Evolutionary conservation across 2,113 vertebrate genomes (phyloP), one percentile per base, ranked within the genome.

Genomic region (Glareola pratincola): DNA sequence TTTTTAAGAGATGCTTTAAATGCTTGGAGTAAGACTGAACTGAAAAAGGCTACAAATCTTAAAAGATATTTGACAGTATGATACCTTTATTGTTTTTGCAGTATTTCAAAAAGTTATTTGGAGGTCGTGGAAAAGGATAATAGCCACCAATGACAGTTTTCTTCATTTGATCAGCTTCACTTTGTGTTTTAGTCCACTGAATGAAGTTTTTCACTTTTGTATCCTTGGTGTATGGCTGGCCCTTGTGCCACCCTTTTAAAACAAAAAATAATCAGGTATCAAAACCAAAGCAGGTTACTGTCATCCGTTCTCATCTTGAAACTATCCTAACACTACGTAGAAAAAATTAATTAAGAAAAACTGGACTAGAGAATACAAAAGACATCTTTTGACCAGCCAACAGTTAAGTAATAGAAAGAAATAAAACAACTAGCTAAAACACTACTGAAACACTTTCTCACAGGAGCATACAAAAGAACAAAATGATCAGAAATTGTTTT

Each of bases 121-220:
- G 98, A 39, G 98, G 97, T 59, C 93, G 98, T 80, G 99, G 99
- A 92, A 98, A 99, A 77, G 98, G 98, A 30, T 99, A 99, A 96
- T 99, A 98, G 69, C 99, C 99, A 51, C 99, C 99, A 5, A 99
- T 97, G 63, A 98, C 77, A 13, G 98, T 97, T 97, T 98, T 99
- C 94, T 97, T 98, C 68, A 98, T 87, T 66, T 98, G 92, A 9
- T 95, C 84, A 20, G 95, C 97, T 96, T 99, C 98, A 8, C 88
- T 98, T 81, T 98, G 98, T 9, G 97, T 98, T 96, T 98, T 99
- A 32, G 96, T 98, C 99, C 99, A 99, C 47, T 98, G 98, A 95
- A 99, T 98, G 96, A 99, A 99, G 41, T 87, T 98, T 97, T 98
- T 98, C 80, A 99, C 99, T 92, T 97, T 99, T 41, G 96, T 80